A percentile compares a stretch with the other conserved stretches of the same genome.
These are phyloP conservation scores for Semicossyphus pulcher DNA, from an alignment of 2,113 vertebrate species.

Conservation along the genomic window DNA sequence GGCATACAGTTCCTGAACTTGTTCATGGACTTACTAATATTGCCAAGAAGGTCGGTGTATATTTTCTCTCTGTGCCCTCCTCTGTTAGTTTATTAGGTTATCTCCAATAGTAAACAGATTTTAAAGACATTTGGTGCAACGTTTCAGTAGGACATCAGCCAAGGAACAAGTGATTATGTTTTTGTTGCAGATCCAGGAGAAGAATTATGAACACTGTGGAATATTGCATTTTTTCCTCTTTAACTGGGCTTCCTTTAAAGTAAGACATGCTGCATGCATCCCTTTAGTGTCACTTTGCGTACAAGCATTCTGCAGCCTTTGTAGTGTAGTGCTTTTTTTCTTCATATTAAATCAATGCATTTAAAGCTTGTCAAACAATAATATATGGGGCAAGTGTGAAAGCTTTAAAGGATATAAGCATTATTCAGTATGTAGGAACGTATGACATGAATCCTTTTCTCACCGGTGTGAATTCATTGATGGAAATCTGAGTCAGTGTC, in stretches of 20 bases:
- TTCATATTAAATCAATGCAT: background rate
- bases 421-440: too few species aligned
- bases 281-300: background rate
- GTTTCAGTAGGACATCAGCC: background rate
- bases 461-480: background rate
- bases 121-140: constrained; percentile 1
- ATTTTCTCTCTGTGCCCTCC: background rate
- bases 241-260: background rate
- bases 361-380: background rate
- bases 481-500: constrained; percentile 12
- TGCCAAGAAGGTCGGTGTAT: background rate
- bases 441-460: background rate
- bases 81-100: background rate
- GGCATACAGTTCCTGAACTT: background rate
- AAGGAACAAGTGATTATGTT: background rate
- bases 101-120: background rate
- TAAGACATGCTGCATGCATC: background rate
- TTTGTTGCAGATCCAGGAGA: constrained; percentile 3
- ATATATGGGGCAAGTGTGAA: background rate
- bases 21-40: background rate
- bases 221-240: background rate
- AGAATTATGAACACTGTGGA: background rate
- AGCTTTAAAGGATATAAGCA: too few species aligned
- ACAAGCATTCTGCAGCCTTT: background rate
- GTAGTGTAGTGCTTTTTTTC: background rate